Evolutionary conservation across 2,888 invertebrate species (phyloP).

Genomic region (Cryptocephalus primarius): DNA sequence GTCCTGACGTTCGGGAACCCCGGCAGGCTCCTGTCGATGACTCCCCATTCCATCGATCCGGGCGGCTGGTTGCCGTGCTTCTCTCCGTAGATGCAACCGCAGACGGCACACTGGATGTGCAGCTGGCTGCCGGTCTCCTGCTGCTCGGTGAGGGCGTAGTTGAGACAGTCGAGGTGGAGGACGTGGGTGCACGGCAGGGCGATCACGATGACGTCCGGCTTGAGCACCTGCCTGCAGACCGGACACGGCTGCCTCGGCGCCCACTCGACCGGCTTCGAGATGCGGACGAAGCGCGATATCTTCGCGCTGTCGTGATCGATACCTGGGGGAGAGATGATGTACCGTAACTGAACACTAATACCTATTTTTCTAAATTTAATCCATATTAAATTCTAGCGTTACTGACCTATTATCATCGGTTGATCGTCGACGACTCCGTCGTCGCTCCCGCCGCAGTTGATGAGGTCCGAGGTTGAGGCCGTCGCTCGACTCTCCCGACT

Average conservation of each 20-base stretch:
- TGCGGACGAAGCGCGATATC: constrained; percentile 58
- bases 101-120: constrained; percentile 78
- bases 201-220: constrained; percentile 46
- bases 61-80: constrained; percentile 70
- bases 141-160: constrained; percentile 59
- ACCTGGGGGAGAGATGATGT: constrained; percentile 27
- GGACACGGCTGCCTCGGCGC: constrained; percentile 65
- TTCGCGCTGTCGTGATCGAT: constrained; percentile 48
- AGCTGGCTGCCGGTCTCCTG: constrained; percentile 39
- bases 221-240: constrained; percentile 48
- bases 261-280: constrained; percentile 52
- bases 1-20: constrained; percentile 58
- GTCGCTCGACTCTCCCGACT: constrained; percentile 54
- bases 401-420: constrained; percentile 31
- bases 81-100: constrained; percentile 76
- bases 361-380: no score
- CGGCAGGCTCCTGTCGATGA: constrained; percentile 57
- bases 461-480: constrained; percentile 31
- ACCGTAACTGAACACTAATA: no score
- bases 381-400: no score
- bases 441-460: constrained; percentile 31
- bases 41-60: constrained; percentile 73
- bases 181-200: constrained; percentile 67
- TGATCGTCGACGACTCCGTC: constrained; percentile 26
- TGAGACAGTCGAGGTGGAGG: constrained; percentile 70